These are phyloP conservation scores for Intellagama lesueurii DNA, from an alignment of 2,797 vertebrate genomes.

Conservation along the genomic window DNA sequence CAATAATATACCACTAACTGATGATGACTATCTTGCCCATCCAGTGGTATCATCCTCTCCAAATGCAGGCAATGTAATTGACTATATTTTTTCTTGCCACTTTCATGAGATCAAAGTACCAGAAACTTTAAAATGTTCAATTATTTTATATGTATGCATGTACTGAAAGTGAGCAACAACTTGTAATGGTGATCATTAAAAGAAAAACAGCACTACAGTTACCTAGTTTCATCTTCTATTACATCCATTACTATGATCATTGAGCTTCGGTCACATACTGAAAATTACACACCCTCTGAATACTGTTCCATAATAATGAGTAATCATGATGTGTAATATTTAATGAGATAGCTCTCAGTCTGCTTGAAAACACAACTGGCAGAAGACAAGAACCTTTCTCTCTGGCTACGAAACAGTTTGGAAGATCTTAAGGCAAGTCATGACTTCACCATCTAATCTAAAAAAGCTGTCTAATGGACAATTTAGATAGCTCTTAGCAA, in stretches of 20 bases:
- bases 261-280: background rate
- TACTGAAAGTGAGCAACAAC: background rate
- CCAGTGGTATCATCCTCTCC: background rate
- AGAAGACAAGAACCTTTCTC: background rate
- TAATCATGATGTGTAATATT: constrained; percentile 6
- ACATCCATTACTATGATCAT: background rate
- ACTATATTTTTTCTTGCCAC: constrained; percentile 10
- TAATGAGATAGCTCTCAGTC: background rate
- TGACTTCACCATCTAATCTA: background rate
- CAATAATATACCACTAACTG: background rate
- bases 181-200: background rate
- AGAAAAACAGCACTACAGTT: background rate
- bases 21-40: background rate
- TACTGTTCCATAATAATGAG: background rate
- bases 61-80: background rate
- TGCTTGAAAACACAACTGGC: background rate
- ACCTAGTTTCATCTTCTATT: background rate
- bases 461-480: background rate
- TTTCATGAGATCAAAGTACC: constrained; percentile 15
- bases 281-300: background rate
- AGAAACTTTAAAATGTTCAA: background rate
- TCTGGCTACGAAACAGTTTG: background rate
- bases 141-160: constrained; percentile 4
- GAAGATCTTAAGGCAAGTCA: background rate
- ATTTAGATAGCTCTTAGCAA: background rate